Base-by-base conservation (phyloP, 2,888 invertebrate genomes). In the Calliphora vomitoria region DNA sequence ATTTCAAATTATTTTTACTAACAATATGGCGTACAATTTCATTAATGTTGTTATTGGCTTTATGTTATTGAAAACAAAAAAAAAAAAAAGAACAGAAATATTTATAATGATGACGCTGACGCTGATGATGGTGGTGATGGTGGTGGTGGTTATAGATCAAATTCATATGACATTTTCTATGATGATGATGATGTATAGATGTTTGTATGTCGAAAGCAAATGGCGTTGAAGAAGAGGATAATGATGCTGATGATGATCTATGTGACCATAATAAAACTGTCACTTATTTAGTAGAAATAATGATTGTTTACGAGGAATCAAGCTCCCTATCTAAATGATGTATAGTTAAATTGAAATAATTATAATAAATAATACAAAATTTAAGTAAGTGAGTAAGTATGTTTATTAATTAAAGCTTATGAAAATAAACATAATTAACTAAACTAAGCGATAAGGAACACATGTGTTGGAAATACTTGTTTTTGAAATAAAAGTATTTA, bases 101-200 rank as follows among this genome's bases (percentile, higher is more conserved):
- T 83, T 84, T 79, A 72, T 79, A 79, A 84, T 38, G 66, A 75
- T 82, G 74, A 82, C 71, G 38, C 75, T 71, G 71, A 18, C n/a
- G n/a, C n/a, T n/a, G n/a, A n/a, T 75, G 31, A 25, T 50, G 75
- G 0, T 72, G 71, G 0, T 58, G 80, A 3, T 85, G 79, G 13
- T 75, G 76, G 76, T 86, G 82, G 62, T 85, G 74, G 82, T 87
- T 87, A 80, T 85, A 87, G 87, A 87, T 87, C 85, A 87, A 85
- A 85, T 66, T 44, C 71, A 47, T 83, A 47, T 87, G 85, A 82
- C 79, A 69, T 75, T 41, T 85, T 84, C 47, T 74, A 68, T 72
- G 55, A 75, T 76, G 44, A 75, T 76, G 44, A 78, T 38, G 69
- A 60, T 18, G 58, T 58, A 8, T 20, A 13, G 2, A 44, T 47